Conservation (phyloP, 2,888 invertebrate genomes). For the Synanthedon formicaeformis region DNA sequence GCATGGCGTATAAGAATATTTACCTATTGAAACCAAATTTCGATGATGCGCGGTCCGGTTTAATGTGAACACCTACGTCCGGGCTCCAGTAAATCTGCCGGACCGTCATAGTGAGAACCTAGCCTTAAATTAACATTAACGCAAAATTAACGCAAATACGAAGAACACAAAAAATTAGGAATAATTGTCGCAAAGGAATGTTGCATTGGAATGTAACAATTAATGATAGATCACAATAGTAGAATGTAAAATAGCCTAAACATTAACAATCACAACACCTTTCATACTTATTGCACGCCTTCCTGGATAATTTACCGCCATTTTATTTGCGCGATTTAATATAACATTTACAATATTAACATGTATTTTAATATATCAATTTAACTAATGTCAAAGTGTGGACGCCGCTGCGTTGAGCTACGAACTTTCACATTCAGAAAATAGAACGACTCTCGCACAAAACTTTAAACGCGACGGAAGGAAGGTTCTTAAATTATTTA, state of each 20-base stretch:
- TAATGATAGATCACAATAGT: conserved; percentile 22
- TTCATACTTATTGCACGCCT: conserved; percentile 69
- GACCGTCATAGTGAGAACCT: too few relatives aligned
- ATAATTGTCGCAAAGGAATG: conserved; percentile 36
- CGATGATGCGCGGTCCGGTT: too few relatives aligned
- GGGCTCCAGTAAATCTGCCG: too few relatives aligned
- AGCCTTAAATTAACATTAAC: not conserved
- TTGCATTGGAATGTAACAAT: conserved; percentile 56
- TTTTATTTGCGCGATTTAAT: conserved; percentile 41
- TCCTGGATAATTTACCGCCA: conserved; percentile 51
- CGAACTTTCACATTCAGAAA: not conserved
- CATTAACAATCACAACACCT: conserved; percentile 66
- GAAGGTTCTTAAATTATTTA: too few relatives aligned
- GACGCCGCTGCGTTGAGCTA: conserved; percentile 31
- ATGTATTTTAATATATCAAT: conserved; percentile 63
- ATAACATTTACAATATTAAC: conserved; percentile 68
- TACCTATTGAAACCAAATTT: too few relatives aligned
- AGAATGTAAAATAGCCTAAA: conserved; percentile 25
- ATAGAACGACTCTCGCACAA: not conserved
- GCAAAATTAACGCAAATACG: not conserved
- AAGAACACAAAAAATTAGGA: not conserved
- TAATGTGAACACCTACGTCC: too few relatives aligned
- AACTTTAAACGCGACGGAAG: too few relatives aligned
- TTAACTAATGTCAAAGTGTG: conserved; percentile 54
- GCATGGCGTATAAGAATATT: too few relatives aligned